These are phyloP conservation scores for Adineta ricciae DNA, from an alignment of 2,888 invertebrate species.

Conservation along the genomic window DNA sequence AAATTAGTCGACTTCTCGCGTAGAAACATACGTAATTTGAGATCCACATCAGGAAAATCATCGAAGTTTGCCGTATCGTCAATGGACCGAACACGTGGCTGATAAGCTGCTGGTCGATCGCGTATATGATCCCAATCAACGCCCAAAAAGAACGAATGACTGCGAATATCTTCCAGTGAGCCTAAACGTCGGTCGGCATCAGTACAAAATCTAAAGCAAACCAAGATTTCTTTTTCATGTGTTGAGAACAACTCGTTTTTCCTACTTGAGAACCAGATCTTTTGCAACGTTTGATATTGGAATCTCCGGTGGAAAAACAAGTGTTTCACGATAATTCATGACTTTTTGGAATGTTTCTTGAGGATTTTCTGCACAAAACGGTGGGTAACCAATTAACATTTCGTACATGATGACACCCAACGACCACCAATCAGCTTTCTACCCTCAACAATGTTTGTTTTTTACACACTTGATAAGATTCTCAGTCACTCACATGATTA, in stretches of 20 bases:
- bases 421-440: conserved; percentile 67
- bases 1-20: not conserved
- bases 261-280: conserved; percentile 63
- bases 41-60: conserved; percentile 96
- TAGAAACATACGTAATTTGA: conserved; percentile 80
- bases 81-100: conserved; percentile 91
- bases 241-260: too few relatives aligned
- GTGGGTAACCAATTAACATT: conserved; percentile 99
- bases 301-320: conserved; percentile 95
- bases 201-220: conserved; percentile 79
- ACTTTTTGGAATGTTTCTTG: conserved; percentile 92
- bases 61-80: conserved; percentile 99
- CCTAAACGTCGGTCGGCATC: conserved; percentile 86
- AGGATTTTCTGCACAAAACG: conserved; percentile 96
- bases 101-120: conserved; percentile 92
- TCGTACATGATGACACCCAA: conserved; percentile 99
- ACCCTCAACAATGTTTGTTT: not conserved
- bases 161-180: conserved; percentile 82
- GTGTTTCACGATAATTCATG: conserved; percentile 97
- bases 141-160: conserved; percentile 74
- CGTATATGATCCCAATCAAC: conserved; percentile 96
- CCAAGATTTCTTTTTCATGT: too few relatives aligned
- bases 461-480: not conserved
- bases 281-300: conserved; percentile 95
- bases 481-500: conserved; percentile 71